Evolutionary conservation across 2,888 invertebrate genomes (phyloP).

Genomic region (Spatulosminthurus flaviceps): DNA sequence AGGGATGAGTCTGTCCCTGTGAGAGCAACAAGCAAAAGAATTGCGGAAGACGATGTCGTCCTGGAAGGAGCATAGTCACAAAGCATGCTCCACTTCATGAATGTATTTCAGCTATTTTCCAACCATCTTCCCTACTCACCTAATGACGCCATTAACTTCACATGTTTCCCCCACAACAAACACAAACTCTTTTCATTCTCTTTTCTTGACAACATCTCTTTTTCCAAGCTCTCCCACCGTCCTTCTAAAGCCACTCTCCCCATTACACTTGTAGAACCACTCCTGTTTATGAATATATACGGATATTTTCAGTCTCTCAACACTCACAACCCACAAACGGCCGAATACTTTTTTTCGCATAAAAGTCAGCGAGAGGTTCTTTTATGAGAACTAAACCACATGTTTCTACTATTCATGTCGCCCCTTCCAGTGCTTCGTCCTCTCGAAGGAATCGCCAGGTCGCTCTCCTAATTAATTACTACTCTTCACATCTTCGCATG

Average conservation of each 20-base stretch:
- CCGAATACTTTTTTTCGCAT: constrained; percentile 24
- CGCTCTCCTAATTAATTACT: neutral
- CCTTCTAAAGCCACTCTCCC: neutral
- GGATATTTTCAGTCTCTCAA: neutral
- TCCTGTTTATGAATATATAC: neutral
- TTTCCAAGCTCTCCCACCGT: neutral
- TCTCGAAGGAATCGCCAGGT: neutral
- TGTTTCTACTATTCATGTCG: constrained; percentile 27
- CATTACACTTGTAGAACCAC: neutral
- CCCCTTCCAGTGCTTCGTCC: neutral
- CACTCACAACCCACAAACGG: neutral
- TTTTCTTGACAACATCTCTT: constrained; percentile 11
- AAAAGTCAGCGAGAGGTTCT: constrained; percentile 36
- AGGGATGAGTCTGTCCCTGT: neutral
- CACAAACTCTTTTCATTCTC: constrained; percentile 16
- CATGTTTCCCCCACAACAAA: constrained; percentile 32
- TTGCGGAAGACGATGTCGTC: neutral
- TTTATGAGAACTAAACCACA: constrained; percentile 35
- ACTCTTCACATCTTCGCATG: neutral
- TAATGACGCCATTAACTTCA: constrained; percentile 42
- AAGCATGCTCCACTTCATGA: constrained; percentile 26
- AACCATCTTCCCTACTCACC: constrained; percentile 29
- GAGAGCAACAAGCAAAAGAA: constrained; percentile 25
- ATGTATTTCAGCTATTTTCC: constrained; percentile 42
- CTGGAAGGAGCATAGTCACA: no score